Evolutionary conservation across 2,113 vertebrate species (phyloP).

Genomic region (Benitochromis conjunctus): DNA sequence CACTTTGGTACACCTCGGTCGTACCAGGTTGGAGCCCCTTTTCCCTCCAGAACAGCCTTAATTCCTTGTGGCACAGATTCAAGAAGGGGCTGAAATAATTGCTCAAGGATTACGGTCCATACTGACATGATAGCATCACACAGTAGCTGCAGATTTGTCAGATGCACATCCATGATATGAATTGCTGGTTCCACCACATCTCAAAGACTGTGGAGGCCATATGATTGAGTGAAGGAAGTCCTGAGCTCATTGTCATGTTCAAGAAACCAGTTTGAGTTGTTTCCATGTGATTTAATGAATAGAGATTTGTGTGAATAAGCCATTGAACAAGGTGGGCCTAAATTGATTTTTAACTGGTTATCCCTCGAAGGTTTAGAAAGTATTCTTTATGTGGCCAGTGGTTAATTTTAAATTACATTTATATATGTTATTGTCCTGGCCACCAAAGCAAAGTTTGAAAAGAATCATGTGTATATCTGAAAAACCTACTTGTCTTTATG

Average conservation of each 20-base stretch:
- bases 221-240: no score
- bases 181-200: neutral
- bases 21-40: neutral
- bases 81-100: neutral
- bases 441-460: neutral
- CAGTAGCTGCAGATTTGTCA: neutral
- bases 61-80: neutral
- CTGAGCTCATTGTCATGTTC: no score
- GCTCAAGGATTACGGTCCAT: neutral
- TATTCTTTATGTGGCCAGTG: neutral
- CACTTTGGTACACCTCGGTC: neutral
- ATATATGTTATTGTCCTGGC: neutral
- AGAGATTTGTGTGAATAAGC: neutral
- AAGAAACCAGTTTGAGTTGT: no score
- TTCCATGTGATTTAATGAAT: neutral
- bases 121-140: neutral
- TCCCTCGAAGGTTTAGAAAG: neutral
- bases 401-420: neutral
- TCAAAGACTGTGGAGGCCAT: neutral
- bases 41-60: neutral
- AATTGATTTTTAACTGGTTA: neutral
- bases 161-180: neutral
- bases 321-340: neutral
- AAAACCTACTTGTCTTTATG: neutral
- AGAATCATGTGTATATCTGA: neutral